Evolutionary conservation across 1,140 invertebrate genomes (phyloP), one percentile per base, ranked within the genome.

Genomic region (Chymomyza costata): DNA sequence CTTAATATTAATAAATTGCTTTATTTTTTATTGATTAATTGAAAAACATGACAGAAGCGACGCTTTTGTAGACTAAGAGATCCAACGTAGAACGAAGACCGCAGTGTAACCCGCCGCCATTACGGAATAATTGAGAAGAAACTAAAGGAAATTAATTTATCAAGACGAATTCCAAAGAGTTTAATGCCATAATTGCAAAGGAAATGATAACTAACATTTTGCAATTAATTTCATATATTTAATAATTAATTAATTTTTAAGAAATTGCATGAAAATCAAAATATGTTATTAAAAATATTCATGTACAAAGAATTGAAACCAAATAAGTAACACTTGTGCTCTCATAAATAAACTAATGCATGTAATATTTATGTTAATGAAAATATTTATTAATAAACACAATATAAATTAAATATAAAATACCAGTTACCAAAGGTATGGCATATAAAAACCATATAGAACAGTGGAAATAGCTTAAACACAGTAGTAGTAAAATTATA

Each of bases 1-100:
- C n/a, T n/a, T n/a, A n/a, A n/a, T n/a, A n/a, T n/a, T n/a, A n/a
- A n/a, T n/a, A n/a, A n/a, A n/a, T n/a, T n/a, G n/a, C 40, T 58
- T 31, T 43, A 16, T 49, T 32, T 47, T 28, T 21, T 30, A 52
- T 59, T 49, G 38, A 60, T 62, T 53, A 49, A 37, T 53, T 6
- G 3, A 13, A 38, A 15, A 57, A 78, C 50, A 65, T 55, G 38
- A 53, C 68, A 80, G 73, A 65, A 55, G 73, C 73, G 55, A 80
- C 73, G 67, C 64, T 80, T 53, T 61, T 80, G 48, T 80, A 80
- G 55, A 43, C 46, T 73, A 60, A 66, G 32, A 44, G 31, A 50
- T 32, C 48, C n/a, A 34, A 28, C 25, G 10, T n/a, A 28, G 5
- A 28, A 28, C 5, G 25, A 28, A 28, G 2, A 44, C 11, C 47